Evolutionary conservation across 1,140 invertebrate genomes (phyloP).

Genomic region (Drosophila truncata): DNA sequence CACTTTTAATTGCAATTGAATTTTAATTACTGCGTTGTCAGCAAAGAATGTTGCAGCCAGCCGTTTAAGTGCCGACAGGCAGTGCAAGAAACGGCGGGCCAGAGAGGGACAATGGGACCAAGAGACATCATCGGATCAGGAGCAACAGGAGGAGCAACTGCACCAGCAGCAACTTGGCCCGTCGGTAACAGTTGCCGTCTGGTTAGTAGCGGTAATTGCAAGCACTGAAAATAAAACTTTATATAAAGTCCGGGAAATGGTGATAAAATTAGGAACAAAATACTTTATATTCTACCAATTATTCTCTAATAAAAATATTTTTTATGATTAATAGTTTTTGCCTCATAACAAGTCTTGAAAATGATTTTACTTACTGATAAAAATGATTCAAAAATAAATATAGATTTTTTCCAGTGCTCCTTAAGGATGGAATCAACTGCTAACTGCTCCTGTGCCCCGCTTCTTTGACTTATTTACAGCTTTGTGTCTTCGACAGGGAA

Average conservation of each 20-base stretch:
- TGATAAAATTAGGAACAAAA: background rate
- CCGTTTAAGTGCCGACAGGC: conserved; percentile 72
- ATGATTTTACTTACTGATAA: too few relatives aligned
- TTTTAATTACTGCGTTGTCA: conserved; percentile 85
- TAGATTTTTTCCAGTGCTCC: background rate
- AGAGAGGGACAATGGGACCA: conserved; percentile 36
- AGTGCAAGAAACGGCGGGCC: conserved; percentile 12
- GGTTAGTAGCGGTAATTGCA: conserved; percentile 22
- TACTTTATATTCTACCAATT: background rate
- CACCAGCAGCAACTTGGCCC: conserved; percentile 20
- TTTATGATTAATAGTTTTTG: background rate
- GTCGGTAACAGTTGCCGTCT: conserved; percentile 60
- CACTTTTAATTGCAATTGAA: conserved; percentile 85
- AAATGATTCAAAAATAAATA: background rate
- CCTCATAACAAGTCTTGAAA: too few relatives aligned
- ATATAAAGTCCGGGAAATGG: background rate
- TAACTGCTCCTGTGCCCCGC: conserved; percentile 30
- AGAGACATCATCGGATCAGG: conserved; percentile 1
- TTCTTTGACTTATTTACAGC: conserved; percentile 70
- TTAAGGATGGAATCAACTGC: conserved; percentile 19
- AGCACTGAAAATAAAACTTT: background rate
- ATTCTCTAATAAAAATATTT: too few relatives aligned
- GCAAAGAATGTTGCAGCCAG: conserved; percentile 79
- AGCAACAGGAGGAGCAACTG: conserved; percentile 24
- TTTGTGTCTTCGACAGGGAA: conserved; percentile 42